Base-by-base conservation (phyloP, 1,140 invertebrate genomes). In the Caerostris darwini region DNA sequence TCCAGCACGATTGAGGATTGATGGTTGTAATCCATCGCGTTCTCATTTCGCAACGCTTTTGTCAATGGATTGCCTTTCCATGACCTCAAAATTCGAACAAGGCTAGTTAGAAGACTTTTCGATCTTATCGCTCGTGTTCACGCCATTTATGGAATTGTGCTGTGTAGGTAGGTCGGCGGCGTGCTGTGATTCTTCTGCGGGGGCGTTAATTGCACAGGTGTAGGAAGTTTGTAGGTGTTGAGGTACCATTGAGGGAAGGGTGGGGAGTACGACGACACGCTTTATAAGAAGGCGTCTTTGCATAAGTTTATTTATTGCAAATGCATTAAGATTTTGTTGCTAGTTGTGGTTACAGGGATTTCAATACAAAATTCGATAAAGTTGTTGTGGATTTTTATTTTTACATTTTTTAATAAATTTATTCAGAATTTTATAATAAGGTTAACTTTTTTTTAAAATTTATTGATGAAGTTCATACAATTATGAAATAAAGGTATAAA, bases 131-230 rank as follows among this genome's bases (percentile, higher is more conserved):
- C 34, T 53, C n/a, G 17, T 53, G 61, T 87, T 87, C 19, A 87
- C 58, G 58, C 85, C 85, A 64, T 87, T 87, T 87, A 87, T 87
- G 85, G 85, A 87, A 87, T 87, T 87, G 85, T n/a, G 8, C n/a
- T 8, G 1, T 58, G 57, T 87, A 19, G 85, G 57, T 87, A 19
- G 85, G 53, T 56, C 14, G 85, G 14, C 3, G 6, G 85, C 54
- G 10, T 34, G 71, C 10, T 14, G 50, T 14, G 19, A 10, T 19
- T 57, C 12, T 54, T 87, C 10, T 61, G 71, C 10, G 71, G 71
- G 34, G 71, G 71, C 71, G 71, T 10, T 10, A 34, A 77, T 77
- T 77, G 10, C 71, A 53, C 61, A 64, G 61, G 61, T 64, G 61
- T 64, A 17, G 82, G 50, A 85, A 10, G 54, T 3, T 53, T 64